Evolutionary conservation across 2,113 vertebrate species (phyloP).

Genomic region (Elanoides forficatus): DNA sequence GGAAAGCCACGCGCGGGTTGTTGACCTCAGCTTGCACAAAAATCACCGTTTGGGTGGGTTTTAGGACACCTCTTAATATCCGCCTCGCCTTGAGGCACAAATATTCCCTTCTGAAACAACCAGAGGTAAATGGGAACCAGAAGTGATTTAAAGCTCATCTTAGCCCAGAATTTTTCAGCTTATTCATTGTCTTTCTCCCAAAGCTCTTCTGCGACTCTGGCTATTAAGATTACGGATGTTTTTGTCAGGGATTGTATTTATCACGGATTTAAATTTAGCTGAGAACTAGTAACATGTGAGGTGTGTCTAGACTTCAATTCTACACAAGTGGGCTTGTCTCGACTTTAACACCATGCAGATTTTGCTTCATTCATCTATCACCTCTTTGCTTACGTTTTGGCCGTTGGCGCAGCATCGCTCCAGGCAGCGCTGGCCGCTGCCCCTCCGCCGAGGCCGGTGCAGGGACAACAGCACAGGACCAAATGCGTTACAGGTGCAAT

Average conservation of each 20-base stretch:
- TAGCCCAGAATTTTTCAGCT: slow-evolving; percentile 29
- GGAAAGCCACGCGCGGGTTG: accelerated
- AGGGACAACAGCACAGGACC: neutral
- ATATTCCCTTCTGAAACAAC: neutral
- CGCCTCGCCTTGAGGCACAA: neutral
- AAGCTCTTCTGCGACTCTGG: neutral
- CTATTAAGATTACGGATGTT: slow-evolving; percentile 45
- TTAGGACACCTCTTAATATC: neutral
- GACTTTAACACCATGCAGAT: neutral
- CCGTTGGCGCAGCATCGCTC: accelerated
- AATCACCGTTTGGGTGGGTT: accelerated
- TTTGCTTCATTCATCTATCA: neutral
- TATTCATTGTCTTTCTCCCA: slow-evolving; percentile 48
- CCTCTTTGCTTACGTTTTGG: neutral
- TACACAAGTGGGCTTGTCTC: neutral
- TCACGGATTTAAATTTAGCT: slow-evolving; percentile 52
- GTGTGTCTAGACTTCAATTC: slow-evolving; percentile 16
- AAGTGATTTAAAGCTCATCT: slow-evolving; percentile 55
- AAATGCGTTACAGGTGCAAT: neutral
- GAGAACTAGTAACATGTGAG: slow-evolving; percentile 16
- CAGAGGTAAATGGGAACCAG: slow-evolving; percentile 11
- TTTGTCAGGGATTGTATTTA: slow-evolving; percentile 56
- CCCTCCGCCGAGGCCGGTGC: accelerated
- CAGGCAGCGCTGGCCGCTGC: neutral
- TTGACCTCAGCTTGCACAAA: neutral